Base-by-base conservation (phyloP, 2,797 vertebrate genomes). In the Luscinia megarhynchos region DNA sequence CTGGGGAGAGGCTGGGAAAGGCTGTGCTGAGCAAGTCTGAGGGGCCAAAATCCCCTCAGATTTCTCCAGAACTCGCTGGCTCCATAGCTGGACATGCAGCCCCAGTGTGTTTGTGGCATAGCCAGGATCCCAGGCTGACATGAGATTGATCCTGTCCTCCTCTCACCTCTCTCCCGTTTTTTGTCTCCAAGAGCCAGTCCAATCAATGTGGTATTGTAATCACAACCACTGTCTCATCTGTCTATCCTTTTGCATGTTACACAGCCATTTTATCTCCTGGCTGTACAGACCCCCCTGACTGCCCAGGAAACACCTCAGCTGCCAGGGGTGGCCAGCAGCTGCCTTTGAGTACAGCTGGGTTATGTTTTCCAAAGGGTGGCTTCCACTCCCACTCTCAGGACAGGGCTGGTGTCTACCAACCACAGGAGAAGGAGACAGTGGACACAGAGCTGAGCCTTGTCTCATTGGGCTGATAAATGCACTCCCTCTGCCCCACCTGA, bases 401-500 rank as follows among this genome's bases (percentile, higher is more conserved):
- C 30, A 55, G 55, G 50, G 85, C 34, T 34, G 34, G 34, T 34
- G 34, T 34, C 34, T 34, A 2, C 36, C 89, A 91, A 17, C 64
- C 51, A 29, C 36, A 84, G 29, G 70, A 87, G 78, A 94, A 89
- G 70, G 55, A 91, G 43, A 2, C 43, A 67, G 68, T n/a, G 79
- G 51, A 40, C 48, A 62, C 51, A 57, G 55, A 78, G 79, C 63
- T 89, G 58, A 87, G 87, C 29, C 15, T 74, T 55, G 48, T 76
- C 70, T 94, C 77, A 93, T 77, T 96, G 95, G 94, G 53, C 74
- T 91, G 74, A 57, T 34, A 36, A 21, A 68, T 8, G 18, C 67
- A 78, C 87, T 91, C 87, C 91, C 76, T 86, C 83, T 94, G 76
- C 45, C 45, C 53, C 12, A 90, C 59, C 85, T 95, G 85, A 88